Conservation (phyloP, 1,140 invertebrate species). For the Cydia strobilella region DNA sequence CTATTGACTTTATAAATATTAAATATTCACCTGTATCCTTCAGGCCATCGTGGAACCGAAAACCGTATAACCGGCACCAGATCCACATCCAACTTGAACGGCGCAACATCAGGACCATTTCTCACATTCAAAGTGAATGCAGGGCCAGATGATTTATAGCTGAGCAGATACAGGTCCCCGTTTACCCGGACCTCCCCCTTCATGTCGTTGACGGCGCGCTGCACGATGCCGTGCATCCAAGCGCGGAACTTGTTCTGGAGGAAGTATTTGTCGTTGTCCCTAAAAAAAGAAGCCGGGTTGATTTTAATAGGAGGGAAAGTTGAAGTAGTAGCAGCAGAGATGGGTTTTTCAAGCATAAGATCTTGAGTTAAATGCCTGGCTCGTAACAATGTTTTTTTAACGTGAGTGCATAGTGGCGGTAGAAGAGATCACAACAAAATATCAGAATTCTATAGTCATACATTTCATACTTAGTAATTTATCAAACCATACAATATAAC, state of each 20-base stretch:
- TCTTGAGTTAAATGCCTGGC: too few relatives aligned
- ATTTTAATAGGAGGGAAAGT: neutral
- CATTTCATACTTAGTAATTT: too few relatives aligned
- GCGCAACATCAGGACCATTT: slow-evolving; percentile 38
- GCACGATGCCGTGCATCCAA: slow-evolving; percentile 71
- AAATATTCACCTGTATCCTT: slow-evolving; percentile 51
- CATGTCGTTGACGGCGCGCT: slow-evolving; percentile 53
- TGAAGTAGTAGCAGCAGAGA: too few relatives aligned
- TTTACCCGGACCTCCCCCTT: slow-evolving; percentile 49
- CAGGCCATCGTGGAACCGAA: slow-evolving; percentile 51
- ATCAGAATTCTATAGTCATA: too few relatives aligned
- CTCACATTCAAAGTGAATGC: slow-evolving; percentile 72
- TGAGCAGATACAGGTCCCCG: slow-evolving; percentile 57
- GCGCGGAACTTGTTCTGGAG: slow-evolving; percentile 70
- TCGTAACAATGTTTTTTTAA: too few relatives aligned
- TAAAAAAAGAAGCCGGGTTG: neutral
- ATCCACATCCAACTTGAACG: slow-evolving; percentile 67
- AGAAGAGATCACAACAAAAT: too few relatives aligned
- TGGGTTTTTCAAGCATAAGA: too few relatives aligned
- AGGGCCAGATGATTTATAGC: slow-evolving; percentile 68
- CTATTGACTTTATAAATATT: too few relatives aligned
- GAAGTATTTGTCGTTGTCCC: slow-evolving; percentile 61
- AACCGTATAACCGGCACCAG: slow-evolving; percentile 77
- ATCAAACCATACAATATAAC: too few relatives aligned
- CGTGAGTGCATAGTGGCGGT: too few relatives aligned